Conservation (phyloP, 2,888 invertebrate species). For the Zelleria hepariella region DNA sequence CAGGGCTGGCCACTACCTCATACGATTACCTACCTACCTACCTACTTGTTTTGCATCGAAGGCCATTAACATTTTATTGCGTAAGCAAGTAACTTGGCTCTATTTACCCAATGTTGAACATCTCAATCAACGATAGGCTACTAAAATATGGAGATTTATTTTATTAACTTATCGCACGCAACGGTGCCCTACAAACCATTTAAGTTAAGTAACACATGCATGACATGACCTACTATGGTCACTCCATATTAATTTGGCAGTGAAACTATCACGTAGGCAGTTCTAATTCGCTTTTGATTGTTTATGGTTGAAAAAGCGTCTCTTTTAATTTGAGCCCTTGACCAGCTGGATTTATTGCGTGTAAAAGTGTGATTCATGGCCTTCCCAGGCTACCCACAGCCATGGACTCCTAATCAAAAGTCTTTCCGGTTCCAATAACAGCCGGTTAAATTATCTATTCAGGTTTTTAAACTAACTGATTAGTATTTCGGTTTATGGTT, state of each 20-base stretch:
- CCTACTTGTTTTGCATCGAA: not conserved
- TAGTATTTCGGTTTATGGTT: too few species aligned
- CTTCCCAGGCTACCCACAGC: too few species aligned
- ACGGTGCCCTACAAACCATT: not conserved
- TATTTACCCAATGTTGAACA: not conserved
- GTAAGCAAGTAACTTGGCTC: constrained; percentile 4
- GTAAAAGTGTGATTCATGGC: too few species aligned
- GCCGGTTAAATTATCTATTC: too few species aligned
- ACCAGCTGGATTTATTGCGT: too few species aligned
- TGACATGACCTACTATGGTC: not conserved
- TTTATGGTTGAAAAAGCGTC: not conserved
- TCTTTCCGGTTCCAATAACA: too few species aligned
- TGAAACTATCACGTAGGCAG: not conserved
- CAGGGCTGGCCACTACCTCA: not conserved
- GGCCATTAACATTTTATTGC: constrained; percentile 8
- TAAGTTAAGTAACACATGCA: not conserved
- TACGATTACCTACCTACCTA: not conserved
- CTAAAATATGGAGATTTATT: not conserved
- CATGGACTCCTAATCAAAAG: too few species aligned
- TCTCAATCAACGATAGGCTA: not conserved
- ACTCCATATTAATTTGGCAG: not conserved
- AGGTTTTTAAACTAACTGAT: too few species aligned
- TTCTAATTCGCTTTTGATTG: not conserved
- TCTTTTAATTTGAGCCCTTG: not conserved
- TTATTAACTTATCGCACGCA: not conserved